Base-by-base conservation (phyloP, 2,797 vertebrate species). In the Acanthurus leucopareius region DNA sequence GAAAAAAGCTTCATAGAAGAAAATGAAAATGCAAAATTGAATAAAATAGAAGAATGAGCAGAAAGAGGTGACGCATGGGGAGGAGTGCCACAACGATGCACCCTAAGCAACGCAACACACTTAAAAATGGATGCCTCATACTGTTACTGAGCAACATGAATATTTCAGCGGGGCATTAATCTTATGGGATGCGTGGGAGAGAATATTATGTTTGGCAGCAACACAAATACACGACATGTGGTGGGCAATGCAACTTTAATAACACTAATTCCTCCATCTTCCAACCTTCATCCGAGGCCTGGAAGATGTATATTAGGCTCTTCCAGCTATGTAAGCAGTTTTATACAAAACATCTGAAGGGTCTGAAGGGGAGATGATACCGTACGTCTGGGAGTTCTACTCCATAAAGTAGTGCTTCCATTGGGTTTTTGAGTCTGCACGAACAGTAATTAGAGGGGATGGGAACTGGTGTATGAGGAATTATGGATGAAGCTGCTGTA, bases 111-210 rank as follows among this genome's bases (percentile, higher is more conserved):
- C 51, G 60, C 28, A 64, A 25, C 38, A 15, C 2, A 59, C 51
- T 78, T 75, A 69, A 86, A 92, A 85, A 82, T 66, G 60, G 57
- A 81, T 85, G 63, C 42, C 60, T 75, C 69, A 19, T 61, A 45
- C 69, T 74, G 69, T 59, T 85, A 83, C 73, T 77, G 74, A 71
- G 68, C 69, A 66, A 38, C 75, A 89, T 88, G 45, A 88, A 92
- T 89, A 86, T 88, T 92, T 87, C 71, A 88, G 61, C 54, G 48
- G 35, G 49, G 53, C 74, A 77, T 86, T 89, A 45, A 84, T 90
- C 67, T 80, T 77, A 75, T 63, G 82, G 77, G 85, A 83, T 54
- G 78, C 25, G 49, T 78, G 67, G 69, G 72, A 80, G 68, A 80
- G 68, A 69, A 83, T 83, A 85, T 86, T 75, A 72, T 84, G 83